These are phyloP conservation scores for Ageneiosus marmoratus DNA, from an alignment of 2,113 vertebrate genomes.

Conservation along the genomic window DNA sequence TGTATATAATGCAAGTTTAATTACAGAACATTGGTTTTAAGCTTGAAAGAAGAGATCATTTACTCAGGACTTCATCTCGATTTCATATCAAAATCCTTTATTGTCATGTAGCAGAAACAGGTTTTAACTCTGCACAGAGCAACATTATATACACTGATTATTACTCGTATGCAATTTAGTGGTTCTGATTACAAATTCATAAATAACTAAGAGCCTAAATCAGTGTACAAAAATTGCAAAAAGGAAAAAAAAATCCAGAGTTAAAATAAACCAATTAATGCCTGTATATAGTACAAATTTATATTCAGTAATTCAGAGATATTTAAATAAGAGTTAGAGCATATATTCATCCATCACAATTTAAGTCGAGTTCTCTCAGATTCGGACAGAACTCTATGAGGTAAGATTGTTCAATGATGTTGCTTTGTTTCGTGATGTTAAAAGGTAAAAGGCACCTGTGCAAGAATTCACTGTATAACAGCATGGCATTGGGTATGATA, in stretches of 20 bases:
- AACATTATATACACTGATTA: slow-evolving; percentile 22
- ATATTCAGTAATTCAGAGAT: slow-evolving; percentile 29
- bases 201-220: slow-evolving; percentile 29
- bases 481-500: slow-evolving; percentile 11
- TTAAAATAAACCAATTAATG: slow-evolving; percentile 2
- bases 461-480: slow-evolving; percentile 22
- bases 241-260: background rate
- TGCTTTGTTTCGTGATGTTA: background rate
- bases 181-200: slow-evolving; percentile 42
- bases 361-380: slow-evolving; percentile 25
- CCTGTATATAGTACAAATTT: background rate
- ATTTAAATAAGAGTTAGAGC: background rate
- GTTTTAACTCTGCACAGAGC: slow-evolving; percentile 7
- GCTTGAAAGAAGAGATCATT: background rate
- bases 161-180: slow-evolving; percentile 29
- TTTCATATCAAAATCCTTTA: slow-evolving; percentile 39
- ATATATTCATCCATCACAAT: background rate
- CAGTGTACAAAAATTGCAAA: slow-evolving; percentile 37
- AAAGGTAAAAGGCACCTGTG: slow-evolving; percentile 33
- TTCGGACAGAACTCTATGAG: slow-evolving; percentile 17
- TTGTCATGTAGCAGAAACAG: slow-evolving; percentile 30
- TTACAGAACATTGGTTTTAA: background rate
- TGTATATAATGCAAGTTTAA: background rate
- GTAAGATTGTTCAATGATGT: slow-evolving; percentile 5
- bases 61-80: background rate